Evolutionary conservation across 2,113 vertebrate genomes (phyloP).

Genomic region (Otis tarda): DNA sequence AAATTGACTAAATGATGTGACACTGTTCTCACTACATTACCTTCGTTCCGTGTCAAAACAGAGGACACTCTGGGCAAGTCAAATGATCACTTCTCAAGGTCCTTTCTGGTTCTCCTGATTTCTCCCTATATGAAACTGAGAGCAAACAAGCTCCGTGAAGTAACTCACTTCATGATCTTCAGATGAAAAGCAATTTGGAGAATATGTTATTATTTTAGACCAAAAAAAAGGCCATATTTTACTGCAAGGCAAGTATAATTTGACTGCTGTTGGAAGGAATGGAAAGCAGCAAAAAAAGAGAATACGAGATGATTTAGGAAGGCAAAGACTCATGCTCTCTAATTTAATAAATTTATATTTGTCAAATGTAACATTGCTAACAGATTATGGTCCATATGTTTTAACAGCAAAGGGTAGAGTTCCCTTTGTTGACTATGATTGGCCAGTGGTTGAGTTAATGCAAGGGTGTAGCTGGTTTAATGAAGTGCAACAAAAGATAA

Average conservation of each 20-base stretch:
- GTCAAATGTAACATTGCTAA: conserved; percentile 7
- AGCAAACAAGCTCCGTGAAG: neutral
- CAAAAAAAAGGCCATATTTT: conserved; percentile 14
- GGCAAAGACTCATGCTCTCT: neutral
- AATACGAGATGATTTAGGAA: neutral
- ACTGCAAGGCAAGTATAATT: neutral
- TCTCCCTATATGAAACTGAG: neutral
- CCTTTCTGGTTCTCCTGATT: neutral
- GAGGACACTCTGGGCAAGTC: rapidly evolving
- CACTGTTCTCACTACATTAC: neutral
- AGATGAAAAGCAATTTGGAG: neutral
- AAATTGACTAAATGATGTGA: neutral
- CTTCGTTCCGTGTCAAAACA: neutral
- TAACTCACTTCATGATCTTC: neutral
- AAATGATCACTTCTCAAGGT: neutral
- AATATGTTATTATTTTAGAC: neutral
- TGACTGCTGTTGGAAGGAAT: neutral
- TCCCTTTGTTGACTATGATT: neutral
- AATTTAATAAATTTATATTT: conserved; percentile 1
- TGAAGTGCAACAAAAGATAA: neutral
- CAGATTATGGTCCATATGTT: neutral
- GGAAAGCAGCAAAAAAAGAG: neutral
- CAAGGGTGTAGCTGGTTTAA: neutral
- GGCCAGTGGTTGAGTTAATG: neutral
- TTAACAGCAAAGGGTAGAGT: neutral